Evolutionary conservation across 2,888 invertebrate species (phyloP), one percentile per base, ranked within the genome.

Genomic region (Onthophagus sagittarius): DNA sequence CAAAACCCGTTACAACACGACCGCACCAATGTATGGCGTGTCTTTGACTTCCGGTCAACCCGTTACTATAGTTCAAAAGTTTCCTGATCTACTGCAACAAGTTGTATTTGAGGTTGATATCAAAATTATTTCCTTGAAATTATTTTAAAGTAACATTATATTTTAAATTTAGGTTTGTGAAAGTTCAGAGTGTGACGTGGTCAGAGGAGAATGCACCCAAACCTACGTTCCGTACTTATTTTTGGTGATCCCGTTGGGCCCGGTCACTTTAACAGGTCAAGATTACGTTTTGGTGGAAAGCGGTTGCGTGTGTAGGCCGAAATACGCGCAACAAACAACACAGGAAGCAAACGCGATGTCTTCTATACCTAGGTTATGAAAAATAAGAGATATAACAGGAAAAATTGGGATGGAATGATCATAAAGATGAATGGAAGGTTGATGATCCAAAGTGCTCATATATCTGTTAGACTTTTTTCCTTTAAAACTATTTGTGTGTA

Each of bases 221-320:
- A 96, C 96, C 0, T 95, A 94, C 85, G 94, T 96, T 78, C 96
- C 96, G 9, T 96, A 96, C 84, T 85, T 97, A 79, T 97, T 97
- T 86, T 88, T 96, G 84, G 96, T 96, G 73, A 93, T 96, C 75
- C 96, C 96, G 0, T 85, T 96, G 72, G 96, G 96, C 5, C 96
- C 96, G 11, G 96, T 96, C 14, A 96, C 96, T 9, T 86, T 96
- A 14, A 96, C 96, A 2, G 96, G 96, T 4, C 96, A 96, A 84
- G 96, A 96, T 86, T 97, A 97, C 86, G 95, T 97, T n/a, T 88
- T 97, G 70, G 96, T 97, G 31, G 96, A 97, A 85, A 96, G 95
- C 80, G 96, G 96, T n/a, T 97, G 96, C 84, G 94, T 95, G 32
- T 97, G 96, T 84, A 88, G 90, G 79, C 91, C 91, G 32, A 86